Evolutionary conservation across 2,113 vertebrate genomes (phyloP), one percentile per base, ranked within the genome.

Genomic region (Bambusicola thoracicus): DNA sequence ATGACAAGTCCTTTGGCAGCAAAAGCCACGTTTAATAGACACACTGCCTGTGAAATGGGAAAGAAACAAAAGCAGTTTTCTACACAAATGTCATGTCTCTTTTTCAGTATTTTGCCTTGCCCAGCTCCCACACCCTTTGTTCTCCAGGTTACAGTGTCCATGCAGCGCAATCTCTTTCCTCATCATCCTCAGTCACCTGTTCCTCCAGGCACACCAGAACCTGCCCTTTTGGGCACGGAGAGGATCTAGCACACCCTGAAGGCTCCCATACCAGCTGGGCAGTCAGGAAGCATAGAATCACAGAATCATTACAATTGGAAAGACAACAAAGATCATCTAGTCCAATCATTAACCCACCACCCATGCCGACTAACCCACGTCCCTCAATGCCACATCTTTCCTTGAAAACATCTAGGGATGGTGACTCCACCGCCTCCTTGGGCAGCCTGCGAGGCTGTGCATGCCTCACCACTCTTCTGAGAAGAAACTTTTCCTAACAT

Each of bases 1-100:
- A 96, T 97, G 97, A 97, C 97, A 97, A 97, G 96, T 97, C 94
- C 97, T 97, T 97, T 97, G 96, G 96, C 96, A 97, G 95, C 91
- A 94, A 94, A 97, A 97, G 95, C 96, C 96, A 95, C 87, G 55
- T 96, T 97, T 94, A 96, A 94, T 96, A 97, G 96, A 97, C 89
- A 91, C 63, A 80, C 94, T 94, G 93, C 90, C 96, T 94, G 90
- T 93, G 93, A 95, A 97, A 97, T 78, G 92, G 56, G 90, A 92
- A 93, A 94, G 92, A 86, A 94, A 85, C 77, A 96, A 95, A 93
- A 70, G 86, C 84, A 66, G 49, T 61, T 85, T 93, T 72, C 80
- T 78, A 49, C 69, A 84, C 65, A 93, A 81, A 90, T 90, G 87
- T 87, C 56, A 74, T 46, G 79, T 87, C 66, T 90, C 25, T 84